Evolutionary conservation across 2,888 invertebrate genomes (phyloP).

Genomic region (Charanyca ferruginea): DNA sequence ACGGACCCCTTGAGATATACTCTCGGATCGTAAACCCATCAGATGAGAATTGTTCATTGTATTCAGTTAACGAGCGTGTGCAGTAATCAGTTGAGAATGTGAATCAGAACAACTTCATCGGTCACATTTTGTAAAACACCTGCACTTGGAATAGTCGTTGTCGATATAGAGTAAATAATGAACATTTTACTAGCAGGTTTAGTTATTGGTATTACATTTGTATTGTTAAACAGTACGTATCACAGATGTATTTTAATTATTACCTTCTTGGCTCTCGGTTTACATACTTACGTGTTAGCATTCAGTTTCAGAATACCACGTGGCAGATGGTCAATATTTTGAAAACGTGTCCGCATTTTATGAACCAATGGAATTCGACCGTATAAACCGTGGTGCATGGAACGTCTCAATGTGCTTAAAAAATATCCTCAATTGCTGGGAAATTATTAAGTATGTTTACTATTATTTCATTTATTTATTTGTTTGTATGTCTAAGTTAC

Average conservation of each 20-base stretch:
- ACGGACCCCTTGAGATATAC: constrained; percentile 18
- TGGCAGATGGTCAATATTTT: constrained; percentile 10
- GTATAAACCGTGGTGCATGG: constrained; percentile 16
- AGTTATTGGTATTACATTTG: constrained; percentile 6
- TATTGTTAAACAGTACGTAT: constrained; percentile 39
- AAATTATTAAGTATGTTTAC: constrained; percentile 36
- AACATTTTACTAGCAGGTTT: constrained; percentile 35
- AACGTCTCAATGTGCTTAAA: constrained; percentile 28
- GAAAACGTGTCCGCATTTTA: background rate
- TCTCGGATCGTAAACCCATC: background rate
- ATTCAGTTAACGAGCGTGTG: constrained; percentile 42
- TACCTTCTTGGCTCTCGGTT: background rate
- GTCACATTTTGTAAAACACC: constrained; percentile 13
- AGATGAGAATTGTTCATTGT: constrained; percentile 41
- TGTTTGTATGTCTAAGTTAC: background rate
- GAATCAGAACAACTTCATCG: background rate
- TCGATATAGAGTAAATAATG: constrained; percentile 23
- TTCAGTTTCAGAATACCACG: constrained; percentile 45
- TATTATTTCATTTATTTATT: background rate
- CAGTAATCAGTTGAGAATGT: constrained; percentile 20
- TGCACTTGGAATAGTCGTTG: background rate
- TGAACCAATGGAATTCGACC: constrained; percentile 29
- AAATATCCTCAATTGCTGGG: constrained; percentile 52
- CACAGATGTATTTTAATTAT: background rate
- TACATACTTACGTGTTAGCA: no score